Conservation (phyloP, 35 echinoderm and acorn worm species). For the Lytechinus variegatus region DNA sequence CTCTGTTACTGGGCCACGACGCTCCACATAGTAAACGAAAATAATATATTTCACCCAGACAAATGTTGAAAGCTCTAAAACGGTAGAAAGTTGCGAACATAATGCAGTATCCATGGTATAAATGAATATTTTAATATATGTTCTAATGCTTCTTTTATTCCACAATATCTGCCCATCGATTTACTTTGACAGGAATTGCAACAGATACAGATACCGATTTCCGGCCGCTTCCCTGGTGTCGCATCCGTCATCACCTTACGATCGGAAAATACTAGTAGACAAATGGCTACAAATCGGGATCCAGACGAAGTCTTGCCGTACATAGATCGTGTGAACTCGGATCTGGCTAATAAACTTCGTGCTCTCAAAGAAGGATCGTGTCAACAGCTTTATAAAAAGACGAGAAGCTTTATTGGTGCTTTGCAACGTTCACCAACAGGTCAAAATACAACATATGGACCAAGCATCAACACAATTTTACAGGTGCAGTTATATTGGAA, state of each 20-base stretch:
- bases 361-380: constrained; percentile 69
- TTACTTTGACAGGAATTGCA: background rate
- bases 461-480: constrained; percentile 74
- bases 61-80: no score
- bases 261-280: background rate
- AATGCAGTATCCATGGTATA: background rate
- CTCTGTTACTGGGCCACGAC: no score
- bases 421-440: constrained; percentile 73
- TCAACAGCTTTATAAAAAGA: constrained; percentile 86
- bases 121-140: background rate
- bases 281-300: background rate
- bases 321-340: constrained; percentile 72
- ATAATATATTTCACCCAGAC: no score
- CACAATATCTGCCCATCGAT: background rate
- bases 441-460: constrained; percentile 82
- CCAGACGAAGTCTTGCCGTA: constrained; percentile 58
- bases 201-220: background rate
- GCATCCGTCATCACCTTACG: background rate
- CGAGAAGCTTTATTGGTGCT: constrained; percentile 90
- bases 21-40: no score
- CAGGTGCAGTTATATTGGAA: constrained; percentile 36
- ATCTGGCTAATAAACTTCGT: constrained; percentile 74
- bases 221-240: background rate
- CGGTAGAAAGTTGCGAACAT: background rate
- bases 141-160: background rate